Conservation (phyloP, 2,888 invertebrate genomes). For the Trilocha varians region DNA sequence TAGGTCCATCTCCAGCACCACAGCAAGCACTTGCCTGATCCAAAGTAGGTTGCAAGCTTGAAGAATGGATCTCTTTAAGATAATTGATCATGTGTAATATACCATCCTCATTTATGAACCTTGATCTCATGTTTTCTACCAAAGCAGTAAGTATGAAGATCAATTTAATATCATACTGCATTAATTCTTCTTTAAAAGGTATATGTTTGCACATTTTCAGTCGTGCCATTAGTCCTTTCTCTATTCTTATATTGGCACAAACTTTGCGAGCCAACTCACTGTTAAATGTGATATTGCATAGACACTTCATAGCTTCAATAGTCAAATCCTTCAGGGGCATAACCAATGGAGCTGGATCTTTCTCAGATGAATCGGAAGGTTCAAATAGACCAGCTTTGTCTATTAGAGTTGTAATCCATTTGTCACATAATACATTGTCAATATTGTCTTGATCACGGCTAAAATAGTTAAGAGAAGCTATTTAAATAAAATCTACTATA, state of each 20-base stretch:
- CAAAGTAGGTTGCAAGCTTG: slow-evolving; percentile 29
- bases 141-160: slow-evolving; percentile 91
- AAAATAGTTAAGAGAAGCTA: slow-evolving; percentile 32
- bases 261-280: slow-evolving; percentile 53
- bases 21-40: slow-evolving; percentile 29
- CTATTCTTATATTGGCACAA: slow-evolving; percentile 73
- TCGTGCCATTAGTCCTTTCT: slow-evolving; percentile 82
- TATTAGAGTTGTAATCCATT: slow-evolving; percentile 79
- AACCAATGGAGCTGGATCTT: slow-evolving; percentile 37
- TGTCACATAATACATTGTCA: slow-evolving; percentile 77
- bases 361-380: slow-evolving; percentile 46
- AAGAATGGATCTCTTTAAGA: slow-evolving; percentile 76
- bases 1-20: slow-evolving; percentile 22
- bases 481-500: too few relatives aligned
- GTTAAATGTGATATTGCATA: slow-evolving; percentile 92
- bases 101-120: slow-evolving; percentile 80
- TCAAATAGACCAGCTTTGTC: slow-evolving; percentile 76
- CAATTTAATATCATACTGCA: slow-evolving; percentile 90
- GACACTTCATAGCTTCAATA: slow-evolving; percentile 88
- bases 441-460: slow-evolving; percentile 86
- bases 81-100: slow-evolving; percentile 78
- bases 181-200: slow-evolving; percentile 78
- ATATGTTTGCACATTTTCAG: slow-evolving; percentile 79
- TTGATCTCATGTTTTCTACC: slow-evolving; percentile 77
- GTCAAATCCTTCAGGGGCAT: slow-evolving; percentile 69